These are phyloP conservation scores for Catharus fuscescens DNA, from an alignment of 2,113 vertebrate species.

Conservation along the genomic window DNA sequence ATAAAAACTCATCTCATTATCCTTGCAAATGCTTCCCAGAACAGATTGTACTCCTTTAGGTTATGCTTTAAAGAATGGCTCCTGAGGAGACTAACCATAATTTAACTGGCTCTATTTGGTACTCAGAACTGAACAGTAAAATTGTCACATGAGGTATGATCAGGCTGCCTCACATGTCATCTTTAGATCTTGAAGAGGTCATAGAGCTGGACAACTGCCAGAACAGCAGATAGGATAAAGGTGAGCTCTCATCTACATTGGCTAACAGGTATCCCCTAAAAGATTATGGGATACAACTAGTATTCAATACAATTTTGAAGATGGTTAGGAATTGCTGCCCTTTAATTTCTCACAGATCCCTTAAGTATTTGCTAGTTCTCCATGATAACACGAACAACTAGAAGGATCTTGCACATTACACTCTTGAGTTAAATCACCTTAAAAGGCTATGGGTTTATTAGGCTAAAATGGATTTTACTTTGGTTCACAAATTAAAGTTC, in stretches of 20 bases:
- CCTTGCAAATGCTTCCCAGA: not conserved
- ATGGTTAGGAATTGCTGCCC: not conserved
- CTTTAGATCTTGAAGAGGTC: not conserved
- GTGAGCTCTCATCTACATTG: not conserved
- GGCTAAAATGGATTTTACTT: not conserved
- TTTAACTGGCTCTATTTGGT: not conserved
- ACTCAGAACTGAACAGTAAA: not conserved
- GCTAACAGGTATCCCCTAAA: not conserved
- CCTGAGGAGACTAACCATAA: not conserved
- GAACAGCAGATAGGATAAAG: not conserved
- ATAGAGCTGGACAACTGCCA: not conserved
- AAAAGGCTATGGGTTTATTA: not conserved
- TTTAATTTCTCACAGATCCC: not conserved
- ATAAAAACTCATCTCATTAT: not conserved
- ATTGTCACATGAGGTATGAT: not conserved
- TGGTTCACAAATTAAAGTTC: not conserved
- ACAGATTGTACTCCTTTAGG: not conserved
- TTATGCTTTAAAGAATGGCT: not conserved
- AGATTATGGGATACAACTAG: not conserved
- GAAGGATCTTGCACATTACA: not conserved
- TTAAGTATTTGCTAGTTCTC: not conserved
- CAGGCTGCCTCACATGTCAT: not conserved
- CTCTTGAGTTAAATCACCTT: not conserved
- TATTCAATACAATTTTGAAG: not conserved
- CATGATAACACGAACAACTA: not conserved